Conservation (phyloP, 2,113 vertebrate genomes). For the Centrocercus urophasianus region DNA sequence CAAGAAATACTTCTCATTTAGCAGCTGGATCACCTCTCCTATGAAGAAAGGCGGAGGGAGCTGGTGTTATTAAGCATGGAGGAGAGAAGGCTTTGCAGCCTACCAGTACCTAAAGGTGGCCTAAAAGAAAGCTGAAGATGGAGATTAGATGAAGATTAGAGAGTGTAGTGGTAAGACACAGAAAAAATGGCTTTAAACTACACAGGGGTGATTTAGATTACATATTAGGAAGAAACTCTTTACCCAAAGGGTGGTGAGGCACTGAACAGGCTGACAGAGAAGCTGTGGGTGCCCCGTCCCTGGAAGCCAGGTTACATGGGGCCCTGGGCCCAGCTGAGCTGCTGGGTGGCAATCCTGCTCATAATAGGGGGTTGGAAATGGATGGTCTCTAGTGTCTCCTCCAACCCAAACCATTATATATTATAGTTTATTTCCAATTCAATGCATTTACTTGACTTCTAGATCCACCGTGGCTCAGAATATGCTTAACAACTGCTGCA, state of each 20-base stretch:
- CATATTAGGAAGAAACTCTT: not conserved
- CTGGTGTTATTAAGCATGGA: not conserved
- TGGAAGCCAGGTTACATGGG: not conserved
- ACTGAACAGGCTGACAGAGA: not conserved
- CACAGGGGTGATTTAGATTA: not conserved
- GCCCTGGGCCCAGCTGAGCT: not conserved
- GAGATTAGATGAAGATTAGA: not conserved
- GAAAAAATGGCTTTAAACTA: not conserved
- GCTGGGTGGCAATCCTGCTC: not conserved
- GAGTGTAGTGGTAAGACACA: not conserved
- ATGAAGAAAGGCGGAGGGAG: not conserved
- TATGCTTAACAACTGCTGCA: fast-evolving
- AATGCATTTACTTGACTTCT: fast-evolving
- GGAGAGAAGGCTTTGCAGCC: not conserved
- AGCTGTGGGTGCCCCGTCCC: not conserved
- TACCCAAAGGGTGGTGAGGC: not conserved
- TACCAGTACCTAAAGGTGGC: not conserved
- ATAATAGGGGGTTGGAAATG: not conserved
- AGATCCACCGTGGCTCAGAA: not conserved
- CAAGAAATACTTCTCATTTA: not conserved
- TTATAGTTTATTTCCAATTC: not conserved
- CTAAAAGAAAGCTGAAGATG: not conserved
- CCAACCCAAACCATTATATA: not conserved
- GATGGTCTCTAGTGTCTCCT: not conserved
- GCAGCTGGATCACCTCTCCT: not conserved